Evolutionary conservation across 1,140 invertebrate genomes (phyloP), one percentile per base, ranked within the genome.

Genomic region (Stratiolaelaps scimitus): DNA sequence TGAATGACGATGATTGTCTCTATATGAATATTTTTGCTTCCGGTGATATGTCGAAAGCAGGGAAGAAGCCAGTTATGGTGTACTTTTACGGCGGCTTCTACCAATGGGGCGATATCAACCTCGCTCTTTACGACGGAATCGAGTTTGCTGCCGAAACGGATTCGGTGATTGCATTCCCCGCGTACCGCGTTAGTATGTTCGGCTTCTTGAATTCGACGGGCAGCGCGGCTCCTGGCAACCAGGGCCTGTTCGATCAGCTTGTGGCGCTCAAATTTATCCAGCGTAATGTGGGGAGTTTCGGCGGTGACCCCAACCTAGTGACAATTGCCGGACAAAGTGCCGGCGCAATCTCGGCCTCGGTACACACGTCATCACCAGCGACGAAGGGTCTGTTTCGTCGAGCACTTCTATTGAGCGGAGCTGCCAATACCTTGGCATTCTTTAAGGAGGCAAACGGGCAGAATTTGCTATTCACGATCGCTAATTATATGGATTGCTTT

Each of bases 21-120:
- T 94, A 93, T 74, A 78, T 95, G 70, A 94, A 92, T 74, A 81
- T 95, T 48, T 93, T 88, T 87, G 88, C 89, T 19, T 89, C 89
- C 1, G 53, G 85, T 0, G 81, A 34, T 1, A 47, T 20, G 15
- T 23, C 85, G 45, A 85, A 28, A 0, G 64, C 43, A 5, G 48
- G 64, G 1, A 20, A 60, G 13, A 71, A 72, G 0, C 81, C 85
- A 0, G 85, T 88, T 0, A 84, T 89, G 82, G 80, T 87, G 1
- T 89, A 82, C 81, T 80, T 89, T 28, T 83, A 88, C 72, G 86
- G 86, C 0, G 87, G 87, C 1, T 80, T 80, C 1, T 86, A 86
- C 69, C 77, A 80, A 1, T 80, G 79, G 67, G 84, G 84, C 4
- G 80, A 79, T 1, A 80, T 79, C 19, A 81, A 80, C 70, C 76